Base-by-base conservation (phyloP, 2,113 vertebrate species). In the Paramormyrops kingsleyae region DNA sequence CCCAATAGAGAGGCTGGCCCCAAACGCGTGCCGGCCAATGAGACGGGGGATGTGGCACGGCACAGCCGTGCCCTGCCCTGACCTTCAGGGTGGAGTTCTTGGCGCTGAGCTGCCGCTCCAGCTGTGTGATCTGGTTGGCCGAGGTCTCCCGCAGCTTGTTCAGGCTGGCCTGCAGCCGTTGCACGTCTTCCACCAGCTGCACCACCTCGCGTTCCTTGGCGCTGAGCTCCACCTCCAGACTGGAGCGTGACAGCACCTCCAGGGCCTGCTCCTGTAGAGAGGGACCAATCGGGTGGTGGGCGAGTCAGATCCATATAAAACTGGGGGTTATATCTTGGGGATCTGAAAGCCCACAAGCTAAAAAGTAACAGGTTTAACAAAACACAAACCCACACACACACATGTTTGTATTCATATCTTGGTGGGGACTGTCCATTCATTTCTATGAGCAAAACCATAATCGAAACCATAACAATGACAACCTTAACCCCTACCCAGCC, bases 11-110 rank as follows among this genome's bases (percentile, higher is more conserved):
- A n/a, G 24, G 46, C 44, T 49, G 44, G 85, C 24, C 31, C 12
- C 0, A 12, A 44, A 35, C 53, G 6, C 5, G 5, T 17, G 87
- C 5, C 17, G 9, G 39, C 87, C 12, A 42, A 42, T 46, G 12
- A 62, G 17, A 52, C 8, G 39, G 6, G 49, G 19, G 39, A 10
- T 7, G 39, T 62, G 80, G 19, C 7, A 2, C 21, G 13, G 50
- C 3, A n/a, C 17, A 52, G 10, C 42, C 24, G 44, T 87, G 46
- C 2, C 70, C 35, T 9, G 21, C 47, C 83, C 83, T 85, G 49
- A 98, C 97, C 94, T 97, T 97, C 35, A 97, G 97, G 0, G 95
- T 96, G 95, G 95, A 95, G 94, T 97, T 97, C 95, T 97, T 97
- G 95, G 95, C 94, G 0, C 94, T 97, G 91, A 98, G 96, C 94